Conservation (phyloP, 2,113 vertebrate genomes). For the Rhea pennata region DNA sequence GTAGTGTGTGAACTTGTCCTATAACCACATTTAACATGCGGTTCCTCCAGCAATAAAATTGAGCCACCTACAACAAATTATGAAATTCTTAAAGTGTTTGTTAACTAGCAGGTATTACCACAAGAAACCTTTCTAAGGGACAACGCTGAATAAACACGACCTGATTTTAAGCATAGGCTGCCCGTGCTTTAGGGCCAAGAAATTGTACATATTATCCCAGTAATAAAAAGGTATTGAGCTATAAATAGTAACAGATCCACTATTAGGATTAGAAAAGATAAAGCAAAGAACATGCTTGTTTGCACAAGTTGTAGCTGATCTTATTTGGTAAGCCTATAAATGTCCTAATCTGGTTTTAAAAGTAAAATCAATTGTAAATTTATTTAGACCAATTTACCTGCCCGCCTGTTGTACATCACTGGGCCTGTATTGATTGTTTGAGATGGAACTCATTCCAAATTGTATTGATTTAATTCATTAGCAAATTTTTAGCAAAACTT, state of each 20-base stretch:
- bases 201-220: not conserved
- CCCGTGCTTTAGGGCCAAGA: not conserved
- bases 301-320: constrained; percentile 41
- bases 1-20: not conserved
- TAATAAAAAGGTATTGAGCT: not conserved
- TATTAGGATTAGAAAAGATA: not conserved
- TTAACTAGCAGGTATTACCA: not conserved
- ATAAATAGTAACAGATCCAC: not conserved
- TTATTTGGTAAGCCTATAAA: constrained; percentile 55
- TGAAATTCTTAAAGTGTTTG: not conserved
- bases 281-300: constrained; percentile 15
- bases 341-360: constrained; percentile 78
- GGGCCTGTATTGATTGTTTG: constrained; percentile 64
- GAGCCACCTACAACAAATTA: not conserved
- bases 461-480: constrained; percentile 73
- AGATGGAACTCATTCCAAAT: constrained; percentile 49
- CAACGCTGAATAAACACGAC: not conserved
- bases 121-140: not conserved
- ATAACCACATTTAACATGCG: not conserved
- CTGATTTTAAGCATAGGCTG: not conserved
- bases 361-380: constrained; percentile 80
- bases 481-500: constrained; percentile 47
- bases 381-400: constrained; percentile 78
- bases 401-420: constrained; percentile 74
- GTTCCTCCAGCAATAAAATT: too few species aligned